phyloP scores from a whole-genome alignment of 1,140 invertebrate genomes.

The Pseudomyrmex concolor region DNA sequence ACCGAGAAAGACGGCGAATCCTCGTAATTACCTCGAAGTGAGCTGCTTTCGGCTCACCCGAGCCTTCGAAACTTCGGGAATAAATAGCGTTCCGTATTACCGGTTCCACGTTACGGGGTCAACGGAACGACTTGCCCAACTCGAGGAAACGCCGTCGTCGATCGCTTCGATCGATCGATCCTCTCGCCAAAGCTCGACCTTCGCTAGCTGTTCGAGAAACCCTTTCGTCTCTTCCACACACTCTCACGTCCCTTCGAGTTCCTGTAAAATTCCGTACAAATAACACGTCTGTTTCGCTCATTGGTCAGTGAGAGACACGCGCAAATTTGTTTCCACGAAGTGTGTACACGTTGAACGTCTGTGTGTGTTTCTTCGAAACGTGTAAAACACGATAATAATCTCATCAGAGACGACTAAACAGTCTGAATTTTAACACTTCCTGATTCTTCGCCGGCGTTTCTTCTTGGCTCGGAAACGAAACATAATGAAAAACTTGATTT shows the following conservation, averaged over 20 bases:
- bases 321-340: conserved; percentile 34
- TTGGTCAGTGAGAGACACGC: background rate
- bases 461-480: conserved; percentile 15
- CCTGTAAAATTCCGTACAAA: conserved; percentile 15
- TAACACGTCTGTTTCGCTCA: background rate
- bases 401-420: conserved; percentile 15
- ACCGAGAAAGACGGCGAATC: conserved; percentile 76
- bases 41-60: conserved; percentile 83
- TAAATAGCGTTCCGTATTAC: conserved; percentile 83
- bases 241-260: background rate
- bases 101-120: conserved; percentile 80
- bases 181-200: conserved; percentile 16
- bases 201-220: background rate
- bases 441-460: conserved; percentile 14
- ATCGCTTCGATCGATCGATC: conserved; percentile 62
- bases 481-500: conserved; percentile 54
- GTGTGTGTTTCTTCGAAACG: background rate
- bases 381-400: conserved; percentile 35
- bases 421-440: conserved; percentile 39
- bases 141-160: conserved; percentile 34
- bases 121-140: conserved; percentile 53
- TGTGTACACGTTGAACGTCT: background rate
- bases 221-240: background rate
- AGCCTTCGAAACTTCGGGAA: conserved; percentile 84
- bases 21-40: conserved; percentile 85